phyloP scores from a whole-genome alignment of 2,888 invertebrate species.

The Amblyjoppa fuscipennis region DNA sequence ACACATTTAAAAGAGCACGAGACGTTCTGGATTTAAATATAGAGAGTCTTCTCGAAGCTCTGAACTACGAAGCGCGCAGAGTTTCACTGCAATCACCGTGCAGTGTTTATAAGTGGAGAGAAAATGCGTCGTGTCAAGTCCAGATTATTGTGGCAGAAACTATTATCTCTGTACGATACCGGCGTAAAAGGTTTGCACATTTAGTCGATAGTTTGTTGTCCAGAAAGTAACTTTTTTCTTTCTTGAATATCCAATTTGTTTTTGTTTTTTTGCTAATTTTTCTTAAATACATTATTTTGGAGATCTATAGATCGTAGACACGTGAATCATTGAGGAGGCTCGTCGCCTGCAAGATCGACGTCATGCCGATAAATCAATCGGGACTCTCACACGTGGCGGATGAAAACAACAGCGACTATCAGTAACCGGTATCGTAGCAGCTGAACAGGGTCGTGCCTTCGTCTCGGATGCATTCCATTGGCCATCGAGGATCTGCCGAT shows the following conservation, averaged over 20 bases:
- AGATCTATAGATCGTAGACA: no score
- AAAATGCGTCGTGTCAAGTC: constrained; percentile 37
- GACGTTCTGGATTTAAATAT: constrained; percentile 32
- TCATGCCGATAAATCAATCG: no score
- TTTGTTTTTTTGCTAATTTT: no score
- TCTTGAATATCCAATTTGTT: no score
- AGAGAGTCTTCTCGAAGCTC: constrained; percentile 18
- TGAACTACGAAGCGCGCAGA: constrained; percentile 30
- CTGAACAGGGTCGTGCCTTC: constrained; percentile 76
- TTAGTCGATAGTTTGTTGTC: no score
- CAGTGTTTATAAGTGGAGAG: constrained; percentile 28
- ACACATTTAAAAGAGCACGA: constrained; percentile 11
- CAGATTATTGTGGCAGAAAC: background rate
- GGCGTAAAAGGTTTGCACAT: background rate
- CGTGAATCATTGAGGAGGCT: no score
- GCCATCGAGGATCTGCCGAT: constrained; percentile 50
- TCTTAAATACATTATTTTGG: no score
- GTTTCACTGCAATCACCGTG: constrained; percentile 40
- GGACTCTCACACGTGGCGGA: no score
- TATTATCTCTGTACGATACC: background rate
- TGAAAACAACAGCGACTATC: constrained; percentile 50
- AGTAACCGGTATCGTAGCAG: constrained; percentile 69
- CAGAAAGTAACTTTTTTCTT: no score
- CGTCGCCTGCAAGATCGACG: no score
- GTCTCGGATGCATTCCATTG: constrained; percentile 72